Evolutionary conservation across 1,140 invertebrate species (phyloP), one percentile per base, ranked within the genome.

Genomic region (Ceratitis capitata): DNA sequence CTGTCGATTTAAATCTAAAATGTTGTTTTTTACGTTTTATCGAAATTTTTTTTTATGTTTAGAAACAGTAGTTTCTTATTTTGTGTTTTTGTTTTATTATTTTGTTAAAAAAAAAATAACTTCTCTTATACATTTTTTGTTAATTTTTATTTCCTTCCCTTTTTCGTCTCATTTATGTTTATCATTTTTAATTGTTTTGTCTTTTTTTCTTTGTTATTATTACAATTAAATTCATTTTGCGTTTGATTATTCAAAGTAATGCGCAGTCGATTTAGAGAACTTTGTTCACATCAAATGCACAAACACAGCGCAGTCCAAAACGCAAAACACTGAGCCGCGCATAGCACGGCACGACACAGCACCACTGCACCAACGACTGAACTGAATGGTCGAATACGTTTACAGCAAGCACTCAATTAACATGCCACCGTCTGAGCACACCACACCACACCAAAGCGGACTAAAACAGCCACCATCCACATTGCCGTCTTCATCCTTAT

Each of bases 221-320:
- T 45, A n/a, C 23, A 74, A 74, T 74, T 42, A 16, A 42, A 74
- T 39, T 74, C 0, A 74, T 74, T 74, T 42, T 74, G 35, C 69
- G 69, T 39, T n/a, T 74, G 45, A 74, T 74, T 74, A 74, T 74
- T 74, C 35, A 74, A 45, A 74, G 26, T 78, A 78, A 78, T 78
- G 69, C 69, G 69, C 69, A 78, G 39, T 45, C 69, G 69, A 23
- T 78, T 78, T 39, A 78, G 69, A n/a, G 69, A n/a, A 78, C 69
- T n/a, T 78, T 78, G 39, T 78, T 45, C 69, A 78, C 39, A 23
- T 78, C 69, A 45, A 78, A n/a, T 26, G 6, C 69, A 78, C 69
- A 78, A 64, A 61, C 56, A 61, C 5, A 7, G 16, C 9, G 4
- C 51, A 53, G 4, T 53, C 9, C 9, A 12, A 53, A n/a, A n/a